phyloP scores from a whole-genome alignment of 2,113 vertebrate genomes.

The Micronycteris hirsuta region DNA sequence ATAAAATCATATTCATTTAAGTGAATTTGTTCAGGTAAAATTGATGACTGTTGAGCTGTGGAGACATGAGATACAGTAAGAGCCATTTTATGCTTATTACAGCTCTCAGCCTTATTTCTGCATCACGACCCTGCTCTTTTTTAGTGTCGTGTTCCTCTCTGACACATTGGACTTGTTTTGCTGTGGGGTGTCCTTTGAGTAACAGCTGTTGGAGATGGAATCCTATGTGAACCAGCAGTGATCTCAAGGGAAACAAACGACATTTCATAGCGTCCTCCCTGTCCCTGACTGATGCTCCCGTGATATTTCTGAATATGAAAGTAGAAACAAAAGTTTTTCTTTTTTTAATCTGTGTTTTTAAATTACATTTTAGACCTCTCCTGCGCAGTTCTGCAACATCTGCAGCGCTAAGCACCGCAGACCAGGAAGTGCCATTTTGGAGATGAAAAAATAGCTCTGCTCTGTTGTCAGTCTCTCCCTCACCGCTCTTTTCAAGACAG shows the following conservation, averaged over 20 bases:
- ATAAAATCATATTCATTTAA: background rate
- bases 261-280: background rate
- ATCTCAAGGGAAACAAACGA: background rate
- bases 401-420: slow-evolving; percentile 95
- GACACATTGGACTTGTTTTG: background rate
- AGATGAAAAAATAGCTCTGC: slow-evolving; percentile 84
- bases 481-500: background rate
- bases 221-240: background rate
- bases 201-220: background rate
- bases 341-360: background rate
- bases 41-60: background rate
- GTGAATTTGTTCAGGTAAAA: background rate
- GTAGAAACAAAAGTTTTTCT: background rate
- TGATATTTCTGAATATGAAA: background rate
- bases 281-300: accelerated
- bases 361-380: slow-evolving; percentile 81
- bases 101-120: background rate
- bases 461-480: background rate
- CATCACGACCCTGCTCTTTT: background rate
- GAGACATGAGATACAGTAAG: background rate
- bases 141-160: background rate
- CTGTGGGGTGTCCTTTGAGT: background rate
- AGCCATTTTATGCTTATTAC: background rate
- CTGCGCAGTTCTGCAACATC: slow-evolving; percentile 94
- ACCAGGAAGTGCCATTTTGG: slow-evolving; percentile 91